Evolutionary conservation across 2,888 invertebrate genomes (phyloP).

Genomic region (Sphaerophoria taeniata): DNA sequence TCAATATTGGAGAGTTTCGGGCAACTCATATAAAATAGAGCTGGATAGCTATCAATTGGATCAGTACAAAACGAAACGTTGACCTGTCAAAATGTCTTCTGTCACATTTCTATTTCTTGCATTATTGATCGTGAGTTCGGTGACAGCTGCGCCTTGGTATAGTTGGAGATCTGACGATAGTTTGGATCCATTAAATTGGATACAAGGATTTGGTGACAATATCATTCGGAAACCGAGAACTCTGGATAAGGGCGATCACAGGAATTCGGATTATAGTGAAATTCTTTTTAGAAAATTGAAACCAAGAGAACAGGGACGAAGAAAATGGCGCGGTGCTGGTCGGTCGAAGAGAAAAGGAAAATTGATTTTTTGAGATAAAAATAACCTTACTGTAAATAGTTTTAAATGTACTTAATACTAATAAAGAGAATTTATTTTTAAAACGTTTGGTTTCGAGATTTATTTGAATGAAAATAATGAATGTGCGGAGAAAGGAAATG

Average conservation of each 20-base stretch:
- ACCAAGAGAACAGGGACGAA: slow-evolving; percentile 52
- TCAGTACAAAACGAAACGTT: slow-evolving; percentile 61
- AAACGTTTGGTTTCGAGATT: no score
- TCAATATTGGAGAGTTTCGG: background rate
- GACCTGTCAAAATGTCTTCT: slow-evolving; percentile 55
- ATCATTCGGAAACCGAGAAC: slow-evolving; percentile 77
- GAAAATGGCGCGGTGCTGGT: slow-evolving; percentile 52
- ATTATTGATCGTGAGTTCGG: slow-evolving; percentile 47
- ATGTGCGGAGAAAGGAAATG: no score
- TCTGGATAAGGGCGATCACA: slow-evolving; percentile 16
- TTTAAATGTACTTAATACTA: no score
- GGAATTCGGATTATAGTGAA: slow-evolving; percentile 55
- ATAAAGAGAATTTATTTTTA: no score
- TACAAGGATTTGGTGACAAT: slow-evolving; percentile 78
- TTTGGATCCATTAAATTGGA: slow-evolving; percentile 80
- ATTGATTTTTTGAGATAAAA: slow-evolving; percentile 15
- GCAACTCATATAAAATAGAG: slow-evolving; percentile 51
- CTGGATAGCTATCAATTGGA: slow-evolving; percentile 27
- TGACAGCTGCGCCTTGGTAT: slow-evolving; percentile 48
- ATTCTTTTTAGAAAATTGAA: slow-evolving; percentile 60
- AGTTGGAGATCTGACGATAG: slow-evolving; percentile 77
- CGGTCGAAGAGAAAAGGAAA: slow-evolving; percentile 44
- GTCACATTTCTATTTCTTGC: slow-evolving; percentile 31
- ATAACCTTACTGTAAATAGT: no score
- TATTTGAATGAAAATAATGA: no score